A percentile compares a stretch with the other conserved stretches of the same genome.
phyloP scores from a whole-genome alignment of 2,888 invertebrate species.

The Dasypogon diadema region DNA sequence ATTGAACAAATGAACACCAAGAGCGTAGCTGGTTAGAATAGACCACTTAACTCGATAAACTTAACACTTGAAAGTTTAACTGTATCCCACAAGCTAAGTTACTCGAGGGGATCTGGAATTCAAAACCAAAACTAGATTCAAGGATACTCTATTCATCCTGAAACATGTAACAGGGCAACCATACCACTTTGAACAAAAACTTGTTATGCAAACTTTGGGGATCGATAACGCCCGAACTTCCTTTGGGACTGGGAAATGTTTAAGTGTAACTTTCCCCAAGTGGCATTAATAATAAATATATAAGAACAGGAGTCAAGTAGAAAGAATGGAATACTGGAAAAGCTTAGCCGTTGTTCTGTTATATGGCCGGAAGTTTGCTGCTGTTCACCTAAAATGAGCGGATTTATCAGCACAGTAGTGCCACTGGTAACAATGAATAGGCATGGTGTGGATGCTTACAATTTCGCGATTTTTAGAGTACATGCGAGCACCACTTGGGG shows the following conservation, averaged over 20 bases:
- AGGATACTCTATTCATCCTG: slow-evolving; percentile 13
- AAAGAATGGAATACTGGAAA: slow-evolving; percentile 23
- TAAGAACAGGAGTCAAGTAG: background rate
- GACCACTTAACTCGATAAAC: slow-evolving; percentile 28
- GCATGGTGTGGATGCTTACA: background rate
- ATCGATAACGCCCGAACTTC: slow-evolving; percentile 26
- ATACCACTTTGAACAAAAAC: background rate
- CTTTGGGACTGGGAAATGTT: slow-evolving; percentile 11
- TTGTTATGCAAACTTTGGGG: slow-evolving; percentile 42
- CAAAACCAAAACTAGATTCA: slow-evolving; percentile 8
- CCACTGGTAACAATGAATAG: background rate
- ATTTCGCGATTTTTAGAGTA: background rate
- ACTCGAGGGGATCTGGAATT: background rate
- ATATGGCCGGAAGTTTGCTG: background rate
- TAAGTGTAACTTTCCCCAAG: slow-evolving; percentile 22
- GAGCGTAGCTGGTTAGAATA: too few relatives aligned
- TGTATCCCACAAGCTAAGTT: slow-evolving; percentile 8
- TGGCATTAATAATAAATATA: slow-evolving; percentile 39
- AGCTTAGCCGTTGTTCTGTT: background rate
- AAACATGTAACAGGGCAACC: background rate
- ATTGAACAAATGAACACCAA: background rate
- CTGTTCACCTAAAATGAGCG: background rate
- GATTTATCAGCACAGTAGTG: background rate
- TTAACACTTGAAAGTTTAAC: slow-evolving; percentile 4
- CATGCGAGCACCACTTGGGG: background rate